Evolutionary conservation across 2,888 invertebrate species (phyloP), one percentile per base, ranked within the genome.

Genomic region (Catocala fraxini): DNA sequence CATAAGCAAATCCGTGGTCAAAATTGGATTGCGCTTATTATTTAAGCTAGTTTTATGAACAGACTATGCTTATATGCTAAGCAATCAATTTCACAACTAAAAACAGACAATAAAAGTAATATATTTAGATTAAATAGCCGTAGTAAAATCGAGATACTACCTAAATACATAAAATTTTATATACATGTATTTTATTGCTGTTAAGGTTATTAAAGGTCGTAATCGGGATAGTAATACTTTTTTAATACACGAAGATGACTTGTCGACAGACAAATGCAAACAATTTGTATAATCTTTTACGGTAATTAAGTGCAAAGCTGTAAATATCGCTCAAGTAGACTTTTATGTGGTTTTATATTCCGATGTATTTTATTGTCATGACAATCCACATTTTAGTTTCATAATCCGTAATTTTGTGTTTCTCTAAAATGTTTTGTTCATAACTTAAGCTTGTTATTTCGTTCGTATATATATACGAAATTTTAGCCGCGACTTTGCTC

Each of bases 1-100:
- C 15, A n/a, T n/a, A n/a, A n/a, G n/a, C n/a, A 15, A 15, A 15
- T 0, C 15, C 25, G 25, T 25, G 2, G 25, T 25, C 4, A 25
- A 25, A 75, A 74, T 70, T 69, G 66, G 56, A 67, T 65, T 57
- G 68, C 60, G 66, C 66, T 70, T 72, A 76, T 73, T 65, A 68
- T 67, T 53, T 25, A 39, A 62, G 52, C 64, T 74, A 61, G 63
- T 33, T 34, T 48, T n/a, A 11, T 5, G 11, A 11, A 10, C 39
- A 10, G n/a, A 5, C n/a, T 42, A 10, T 42, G 42, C 11, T 9
- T 42, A 10, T 54, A 45, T 43, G 43, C 43, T 25, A 25, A 25
- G 25, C 25, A 25, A 4, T 1, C 25, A 25, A 25, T 25, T 25
- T 25, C 25, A 25, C 25, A 25, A 47, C 47, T 25, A 10, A 48